Percentiles rank a stretch among this genome's conserved stretches.
These are phyloP conservation scores for Pycnomerus fuliginosus DNA, from an alignment of 2,888 invertebrate species.

Conservation along the genomic window DNA sequence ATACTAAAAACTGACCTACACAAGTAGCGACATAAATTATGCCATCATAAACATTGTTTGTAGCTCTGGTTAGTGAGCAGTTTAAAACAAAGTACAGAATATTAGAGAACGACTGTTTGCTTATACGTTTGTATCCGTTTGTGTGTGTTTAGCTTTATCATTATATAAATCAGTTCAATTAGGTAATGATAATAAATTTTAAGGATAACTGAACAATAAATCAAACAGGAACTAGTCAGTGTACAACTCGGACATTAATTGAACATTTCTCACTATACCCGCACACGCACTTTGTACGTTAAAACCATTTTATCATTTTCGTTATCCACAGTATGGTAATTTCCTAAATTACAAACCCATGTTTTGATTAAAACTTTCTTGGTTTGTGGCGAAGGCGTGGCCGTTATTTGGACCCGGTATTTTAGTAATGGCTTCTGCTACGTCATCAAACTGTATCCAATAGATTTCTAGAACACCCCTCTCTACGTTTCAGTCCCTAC, in stretches of 20 bases:
- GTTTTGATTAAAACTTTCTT: slow-evolving; percentile 2
- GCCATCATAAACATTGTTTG: slow-evolving; percentile 52
- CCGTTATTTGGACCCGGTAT: slow-evolving; percentile 34
- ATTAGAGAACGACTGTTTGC: slow-evolving; percentile 45
- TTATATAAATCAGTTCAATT: no score
- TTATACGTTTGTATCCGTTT: slow-evolving; percentile 41
- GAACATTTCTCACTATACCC: no score
- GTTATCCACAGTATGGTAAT: slow-evolving; percentile 6
- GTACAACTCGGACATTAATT: no score
- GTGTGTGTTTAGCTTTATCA: slow-evolving; percentile 39
- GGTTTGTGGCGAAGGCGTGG: slow-evolving; percentile 26
- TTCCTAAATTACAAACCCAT: slow-evolving; percentile 13
- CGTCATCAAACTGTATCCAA: slow-evolving; percentile 34
- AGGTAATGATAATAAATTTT: no score
- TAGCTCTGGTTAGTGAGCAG: slow-evolving; percentile 49
- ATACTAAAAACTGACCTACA: slow-evolving; percentile 50
- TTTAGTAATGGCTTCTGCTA: slow-evolving; percentile 40
- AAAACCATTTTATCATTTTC: not conserved
- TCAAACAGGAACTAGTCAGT: no score
- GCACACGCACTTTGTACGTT: no score
- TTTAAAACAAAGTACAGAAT: slow-evolving; percentile 50
- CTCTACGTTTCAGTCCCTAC: slow-evolving; percentile 14
- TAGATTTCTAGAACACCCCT: slow-evolving; percentile 25
- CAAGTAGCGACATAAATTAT: slow-evolving; percentile 42
- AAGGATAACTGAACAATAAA: no score